Percentiles rank a stretch among this genome's conserved stretches.
These are phyloP conservation scores for Poecilia latipinna DNA, from an alignment of 2,113 vertebrate genomes.

Conservation along the genomic window DNA sequence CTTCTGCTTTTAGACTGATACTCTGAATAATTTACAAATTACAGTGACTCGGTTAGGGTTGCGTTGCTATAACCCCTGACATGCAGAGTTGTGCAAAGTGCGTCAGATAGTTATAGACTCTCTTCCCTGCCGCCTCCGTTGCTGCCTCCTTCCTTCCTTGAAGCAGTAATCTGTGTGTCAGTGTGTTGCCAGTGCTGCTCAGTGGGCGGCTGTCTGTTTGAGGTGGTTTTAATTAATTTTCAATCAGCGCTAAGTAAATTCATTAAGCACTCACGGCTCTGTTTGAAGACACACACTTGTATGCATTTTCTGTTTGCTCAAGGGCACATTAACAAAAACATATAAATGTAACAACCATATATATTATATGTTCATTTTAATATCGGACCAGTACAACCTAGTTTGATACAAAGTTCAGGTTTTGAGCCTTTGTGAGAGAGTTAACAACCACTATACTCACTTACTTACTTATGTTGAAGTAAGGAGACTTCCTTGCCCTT, in stretches of 20 bases:
- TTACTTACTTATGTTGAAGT: no score
- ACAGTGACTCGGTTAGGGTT: background rate
- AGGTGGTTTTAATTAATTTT: slow-evolving; percentile 85
- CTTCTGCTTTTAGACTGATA: background rate
- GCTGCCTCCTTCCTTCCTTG: slow-evolving; percentile 64
- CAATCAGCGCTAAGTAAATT: slow-evolving; percentile 88
- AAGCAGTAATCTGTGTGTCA: slow-evolving; percentile 83
- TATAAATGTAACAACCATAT: slow-evolving; percentile 28
- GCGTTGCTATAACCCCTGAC: slow-evolving; percentile 9
- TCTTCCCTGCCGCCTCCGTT: slow-evolving; percentile 65
- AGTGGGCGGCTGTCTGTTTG: slow-evolving; percentile 71
- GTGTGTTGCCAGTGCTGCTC: slow-evolving; percentile 80
- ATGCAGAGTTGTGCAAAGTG: slow-evolving; percentile 19
- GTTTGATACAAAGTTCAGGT: background rate
- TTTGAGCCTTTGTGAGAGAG: no score
- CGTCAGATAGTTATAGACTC: slow-evolving; percentile 53
- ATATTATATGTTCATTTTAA: background rate
- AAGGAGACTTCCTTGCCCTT: no score
- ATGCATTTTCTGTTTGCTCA: slow-evolving; percentile 24
- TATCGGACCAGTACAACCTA: no score
- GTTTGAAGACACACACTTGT: slow-evolving; percentile 59
- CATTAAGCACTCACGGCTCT: slow-evolving; percentile 88
- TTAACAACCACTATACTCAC: no score
- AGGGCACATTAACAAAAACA: slow-evolving; percentile 23
- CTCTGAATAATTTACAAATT: background rate